Evolutionary conservation across 2,797 vertebrate species (phyloP).

Genomic region (Lithobates sylvaticus): DNA sequence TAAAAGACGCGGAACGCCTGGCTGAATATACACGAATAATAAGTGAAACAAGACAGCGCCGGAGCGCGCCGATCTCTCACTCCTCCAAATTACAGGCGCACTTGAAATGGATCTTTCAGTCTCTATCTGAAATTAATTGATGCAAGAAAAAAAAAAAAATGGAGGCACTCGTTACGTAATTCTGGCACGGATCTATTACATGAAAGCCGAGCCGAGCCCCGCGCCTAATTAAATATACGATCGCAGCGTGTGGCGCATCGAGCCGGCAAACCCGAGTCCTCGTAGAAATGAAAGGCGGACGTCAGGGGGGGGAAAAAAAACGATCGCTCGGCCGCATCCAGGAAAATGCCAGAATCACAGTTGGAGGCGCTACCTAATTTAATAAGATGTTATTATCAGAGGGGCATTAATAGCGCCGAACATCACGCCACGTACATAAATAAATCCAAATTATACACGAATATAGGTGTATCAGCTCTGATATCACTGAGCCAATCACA

Average conservation of each 20-base stretch:
- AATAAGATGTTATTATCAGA: conserved; percentile 54
- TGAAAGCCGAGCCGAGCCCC: conserved; percentile 25
- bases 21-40: conserved; percentile 28
- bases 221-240: conserved; percentile 55
- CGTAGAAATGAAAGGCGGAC: conserved; percentile 18
- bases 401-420: conserved; percentile 28
- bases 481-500: too few relatives aligned
- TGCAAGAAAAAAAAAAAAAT: conserved; percentile 26
- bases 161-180: conserved; percentile 41
- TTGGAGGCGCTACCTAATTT: conserved; percentile 38
- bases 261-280: too few relatives aligned
- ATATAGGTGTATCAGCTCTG: too few relatives aligned
- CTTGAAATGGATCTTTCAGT: conserved; percentile 47
- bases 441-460: too few relatives aligned
- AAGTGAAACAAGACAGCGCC: conserved; percentile 16
- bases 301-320: not conserved
- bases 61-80: conserved; percentile 15
- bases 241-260: conserved; percentile 32
- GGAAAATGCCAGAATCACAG: conserved; percentile 16
- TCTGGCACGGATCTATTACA: conserved; percentile 45
- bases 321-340: not conserved
- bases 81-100: conserved; percentile 48
- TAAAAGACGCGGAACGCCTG: not conserved
- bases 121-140: conserved; percentile 52
- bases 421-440: conserved; percentile 10